A percentile compares a stretch with the other conserved stretches of the same genome.
phyloP scores from a whole-genome alignment of 2,797 vertebrate species.

The Tolypeutes matacus region DNA sequence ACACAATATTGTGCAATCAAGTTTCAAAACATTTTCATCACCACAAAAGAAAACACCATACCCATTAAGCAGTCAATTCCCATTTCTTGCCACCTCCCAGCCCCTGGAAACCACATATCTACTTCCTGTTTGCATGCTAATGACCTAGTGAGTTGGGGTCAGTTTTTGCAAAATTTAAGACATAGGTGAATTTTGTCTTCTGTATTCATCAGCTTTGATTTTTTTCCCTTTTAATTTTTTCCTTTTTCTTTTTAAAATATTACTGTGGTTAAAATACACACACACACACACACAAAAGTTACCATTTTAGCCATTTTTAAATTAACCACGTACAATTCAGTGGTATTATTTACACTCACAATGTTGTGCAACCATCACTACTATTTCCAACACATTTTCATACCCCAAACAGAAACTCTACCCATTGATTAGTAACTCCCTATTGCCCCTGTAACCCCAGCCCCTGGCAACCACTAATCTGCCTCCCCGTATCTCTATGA shows the following conservation, averaged over 20 bases:
- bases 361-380: background rate
- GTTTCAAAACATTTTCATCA: too few relatives aligned
- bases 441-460: too few relatives aligned
- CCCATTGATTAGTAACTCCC: background rate
- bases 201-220: too few relatives aligned
- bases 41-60: too few relatives aligned
- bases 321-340: background rate
- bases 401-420: background rate
- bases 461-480: background rate
- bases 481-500: background rate
- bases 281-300: background rate
- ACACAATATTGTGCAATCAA: background rate
- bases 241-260: too few relatives aligned
- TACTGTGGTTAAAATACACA: background rate
- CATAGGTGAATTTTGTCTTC: too few relatives aligned
- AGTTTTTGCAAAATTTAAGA: too few relatives aligned
- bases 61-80: background rate
- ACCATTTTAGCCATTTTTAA: background rate
- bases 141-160: too few relatives aligned
- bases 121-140: background rate
- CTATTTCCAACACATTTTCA: background rate
- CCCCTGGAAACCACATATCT: background rate
- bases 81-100: background rate
- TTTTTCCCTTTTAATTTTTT: too few relatives aligned
- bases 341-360: background rate